Conservation (phyloP, 1,140 invertebrate genomes). For the Drosophila novamexicana region DNA sequence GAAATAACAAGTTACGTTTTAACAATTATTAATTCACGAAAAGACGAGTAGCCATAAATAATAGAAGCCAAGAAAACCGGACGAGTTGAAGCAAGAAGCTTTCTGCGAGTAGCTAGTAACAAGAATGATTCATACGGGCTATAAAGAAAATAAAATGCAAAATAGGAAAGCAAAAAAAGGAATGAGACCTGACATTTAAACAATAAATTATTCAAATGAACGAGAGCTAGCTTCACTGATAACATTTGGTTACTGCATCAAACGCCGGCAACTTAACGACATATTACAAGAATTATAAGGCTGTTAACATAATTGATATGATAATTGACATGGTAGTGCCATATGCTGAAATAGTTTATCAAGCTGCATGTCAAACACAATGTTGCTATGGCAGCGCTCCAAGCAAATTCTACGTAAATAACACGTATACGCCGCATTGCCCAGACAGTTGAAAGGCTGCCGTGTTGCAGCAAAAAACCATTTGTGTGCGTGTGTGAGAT, state of each 20-base stretch:
- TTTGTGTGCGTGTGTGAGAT: neutral
- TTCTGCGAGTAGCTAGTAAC: no score
- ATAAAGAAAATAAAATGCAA: no score
- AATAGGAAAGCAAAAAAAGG: neutral
- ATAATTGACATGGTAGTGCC: neutral
- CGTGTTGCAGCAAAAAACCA: neutral
- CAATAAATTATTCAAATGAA: neutral
- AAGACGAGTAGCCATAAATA: no score
- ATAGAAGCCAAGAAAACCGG: no score
- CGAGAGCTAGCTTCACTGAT: neutral
- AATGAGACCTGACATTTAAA: neutral
- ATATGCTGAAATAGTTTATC: constrained; percentile 3
- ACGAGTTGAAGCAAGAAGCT: no score
- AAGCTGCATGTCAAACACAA: constrained; percentile 1
- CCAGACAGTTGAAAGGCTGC: neutral
- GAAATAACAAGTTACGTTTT: neutral
- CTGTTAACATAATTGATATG: constrained; percentile 5
- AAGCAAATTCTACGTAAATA: constrained; percentile 22
- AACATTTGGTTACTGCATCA: no score
- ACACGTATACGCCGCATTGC: constrained; percentile 34
- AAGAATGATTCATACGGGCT: no score
- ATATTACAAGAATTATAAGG: neutral
- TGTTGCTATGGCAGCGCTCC: constrained; percentile 1
- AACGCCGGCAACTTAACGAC: neutral
- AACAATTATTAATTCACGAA: neutral